Base-by-base conservation (phyloP, 30 jellyfish, hydroid and myxozoan species). In the Phacellophora camtschatica region DNA sequence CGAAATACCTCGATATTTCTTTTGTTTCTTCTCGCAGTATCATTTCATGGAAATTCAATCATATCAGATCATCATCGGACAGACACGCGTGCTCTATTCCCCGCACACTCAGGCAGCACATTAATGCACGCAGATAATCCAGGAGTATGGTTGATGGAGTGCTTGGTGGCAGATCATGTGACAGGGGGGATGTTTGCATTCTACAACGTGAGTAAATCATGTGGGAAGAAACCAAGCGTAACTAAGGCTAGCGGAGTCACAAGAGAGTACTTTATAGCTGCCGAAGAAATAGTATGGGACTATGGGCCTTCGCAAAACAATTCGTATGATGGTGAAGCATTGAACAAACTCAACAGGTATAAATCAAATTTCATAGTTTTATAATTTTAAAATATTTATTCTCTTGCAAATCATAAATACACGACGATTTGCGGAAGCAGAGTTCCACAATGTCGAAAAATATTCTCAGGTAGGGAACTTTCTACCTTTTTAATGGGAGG, bases 1-100 rank as follows among this genome's bases (percentile, higher is more conserved):
- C 71, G 0, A 55, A 8, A 55, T 0, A 3, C 13, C 23, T 18
- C 36, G 11, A 10, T 15, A 55, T 0, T 2, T 18, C 41, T 28
- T 0, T 20, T 0, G 1, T 22, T 5, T 32, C 56, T 58, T 15
- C 19, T 77, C 53, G 15, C 55, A 80, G 91, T 66, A 30, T 48
- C 82, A 2, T 80, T 80, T 56, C 56, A 61, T 59, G 91, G 91
- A 24, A 80, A 80, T 25, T 5, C 77, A n/a, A 36, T 80, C 11
- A 35, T 80, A 46, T 65, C 83, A 24, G 91, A 80, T 68, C 91
- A 80, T 49, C 91, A 80, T 51, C 91, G 84, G 16, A 66, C 84
- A 39, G 83, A 80, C 41, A 19, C 75, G 24, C 67, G 63, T 24
- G 67, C 54, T 20, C 28, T 80, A 65, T 80, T 80, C 71, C 91